Conservation (phyloP, 1,140 invertebrate genomes). For the silkworm (Bombyx mori) region ASM3026992v2 NC_085128.1:11953001-11953500, state of each 20-base stretch:
- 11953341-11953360: no score
- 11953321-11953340: no score
- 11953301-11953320: no score
- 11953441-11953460: conserved; percentile 19
- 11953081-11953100: conserved; percentile 32
- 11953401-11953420: conserved; percentile 12
- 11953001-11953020: no score
- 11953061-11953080: conserved; percentile 19
- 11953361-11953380: background rate
- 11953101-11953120: conserved; percentile 38
- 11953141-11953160: conserved; percentile 49
- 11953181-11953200: conserved; percentile 43
- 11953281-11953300: conserved; percentile 55
- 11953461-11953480: conserved; percentile 46
- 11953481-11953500: conserved; percentile 47
- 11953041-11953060: conserved; percentile 5
- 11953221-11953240: conserved; percentile 54
- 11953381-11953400: conserved; percentile 2
- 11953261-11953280: conserved; percentile 57
- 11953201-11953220: conserved; percentile 36
- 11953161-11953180: conserved; percentile 44
- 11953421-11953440: conserved; percentile 17
- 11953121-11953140: conserved; percentile 32
- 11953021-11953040: no score
- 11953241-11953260: conserved; percentile 55